Evolutionary conservation across 2,888 invertebrate species (phyloP).

Genomic region (Chaitophorus viminalis): DNA sequence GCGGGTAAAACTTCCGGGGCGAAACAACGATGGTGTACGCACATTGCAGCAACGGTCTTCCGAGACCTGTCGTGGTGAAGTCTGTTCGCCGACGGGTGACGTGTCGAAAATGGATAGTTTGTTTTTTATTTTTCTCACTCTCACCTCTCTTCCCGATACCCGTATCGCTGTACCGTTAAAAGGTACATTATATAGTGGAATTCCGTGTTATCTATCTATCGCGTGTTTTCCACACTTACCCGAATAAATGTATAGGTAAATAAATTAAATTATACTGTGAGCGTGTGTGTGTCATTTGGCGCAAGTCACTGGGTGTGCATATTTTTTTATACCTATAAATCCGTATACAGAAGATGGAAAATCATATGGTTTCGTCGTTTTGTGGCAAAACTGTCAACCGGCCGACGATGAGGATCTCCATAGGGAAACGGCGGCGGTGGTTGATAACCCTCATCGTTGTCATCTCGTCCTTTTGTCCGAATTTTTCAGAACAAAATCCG

Average conservation of each 20-base stretch:
- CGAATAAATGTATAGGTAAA: neutral
- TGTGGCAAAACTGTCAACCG: constrained; percentile 4
- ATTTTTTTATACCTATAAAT: neutral
- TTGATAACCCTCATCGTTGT: constrained; percentile 1
- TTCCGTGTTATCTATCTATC: constrained; percentile 1
- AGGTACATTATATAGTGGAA: constrained; percentile 6
- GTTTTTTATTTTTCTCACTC: neutral
- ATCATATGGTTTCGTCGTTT: neutral
- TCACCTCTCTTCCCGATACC: fast-evolving
- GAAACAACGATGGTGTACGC: neutral
- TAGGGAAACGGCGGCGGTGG: neutral
- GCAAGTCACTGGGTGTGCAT: neutral
- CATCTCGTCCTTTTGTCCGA: neutral
- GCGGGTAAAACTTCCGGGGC: neutral
- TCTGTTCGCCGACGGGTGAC: neutral
- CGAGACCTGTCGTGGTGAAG: constrained; percentile 12
- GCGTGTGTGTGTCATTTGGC: neutral
- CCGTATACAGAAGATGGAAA: neutral
- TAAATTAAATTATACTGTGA: neutral
- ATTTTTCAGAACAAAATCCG: neutral
- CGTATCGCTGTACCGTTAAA: neutral
- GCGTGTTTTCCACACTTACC: neutral
- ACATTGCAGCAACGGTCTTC: neutral
- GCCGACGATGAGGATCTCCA: neutral
- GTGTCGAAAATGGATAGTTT: constrained; percentile 17